These are phyloP conservation scores for Argyrosomus regius DNA, from an alignment of 2,797 vertebrate species.

Conservation along the genomic window DNA sequence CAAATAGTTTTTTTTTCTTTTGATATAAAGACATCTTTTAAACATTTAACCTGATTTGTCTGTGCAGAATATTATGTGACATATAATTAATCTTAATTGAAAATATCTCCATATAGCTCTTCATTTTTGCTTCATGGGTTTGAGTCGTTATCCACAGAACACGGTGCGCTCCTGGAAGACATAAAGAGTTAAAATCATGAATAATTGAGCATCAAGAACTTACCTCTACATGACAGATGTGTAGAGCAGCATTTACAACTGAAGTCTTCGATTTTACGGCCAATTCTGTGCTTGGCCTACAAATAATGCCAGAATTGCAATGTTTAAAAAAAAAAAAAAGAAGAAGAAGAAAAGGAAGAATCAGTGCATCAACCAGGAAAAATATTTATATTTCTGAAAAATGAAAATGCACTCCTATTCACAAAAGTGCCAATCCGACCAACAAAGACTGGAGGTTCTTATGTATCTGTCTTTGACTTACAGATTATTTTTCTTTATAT, in stretches of 20 bases:
- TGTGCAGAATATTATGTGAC: not conserved
- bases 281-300: slow-evolving; percentile 57
- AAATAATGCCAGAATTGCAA: slow-evolving; percentile 66
- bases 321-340: slow-evolving; percentile 40
- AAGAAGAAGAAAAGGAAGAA: slow-evolving; percentile 40
- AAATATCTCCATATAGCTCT: not conserved
- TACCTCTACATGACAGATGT: slow-evolving; percentile 45
- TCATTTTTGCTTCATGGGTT: not conserved
- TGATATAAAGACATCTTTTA: not conserved
- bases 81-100: not conserved
- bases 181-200: slow-evolving; percentile 61
- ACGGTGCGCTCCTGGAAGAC: slow-evolving; percentile 57
- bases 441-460: slow-evolving; percentile 87
- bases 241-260: slow-evolving; percentile 65
- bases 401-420: slow-evolving; percentile 87
- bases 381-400: slow-evolving; percentile 74
- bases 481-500: slow-evolving; percentile 75
- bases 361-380: slow-evolving; percentile 68
- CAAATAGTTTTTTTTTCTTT: not conserved
- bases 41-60: not conserved
- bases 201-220: slow-evolving; percentile 61
- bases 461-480: slow-evolving; percentile 80
- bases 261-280: slow-evolving; percentile 59
- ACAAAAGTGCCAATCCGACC: slow-evolving; percentile 91
- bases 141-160: slow-evolving; percentile 66